These are phyloP conservation scores for Fistularia commersonii DNA, from an alignment of 2,797 vertebrate species.

Conservation along the genomic window DNA sequence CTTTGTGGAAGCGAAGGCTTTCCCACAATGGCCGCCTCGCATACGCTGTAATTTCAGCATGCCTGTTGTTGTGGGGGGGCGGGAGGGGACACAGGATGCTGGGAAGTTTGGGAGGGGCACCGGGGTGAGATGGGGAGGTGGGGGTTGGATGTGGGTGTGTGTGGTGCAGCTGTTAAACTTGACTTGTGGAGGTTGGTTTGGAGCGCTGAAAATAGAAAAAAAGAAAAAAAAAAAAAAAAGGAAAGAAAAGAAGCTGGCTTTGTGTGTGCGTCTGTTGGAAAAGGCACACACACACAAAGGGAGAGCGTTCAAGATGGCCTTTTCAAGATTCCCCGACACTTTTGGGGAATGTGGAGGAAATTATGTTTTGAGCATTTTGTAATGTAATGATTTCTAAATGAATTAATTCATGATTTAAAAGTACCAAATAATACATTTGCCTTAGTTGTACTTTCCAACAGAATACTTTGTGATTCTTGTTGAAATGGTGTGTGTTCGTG, in stretches of 20 bases:
- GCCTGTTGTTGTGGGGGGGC: conserved; percentile 19
- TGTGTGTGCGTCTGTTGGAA: too few species aligned
- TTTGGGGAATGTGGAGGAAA: too few species aligned
- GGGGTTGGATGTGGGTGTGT: conserved; percentile 45
- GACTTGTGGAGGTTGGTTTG: conserved; percentile 32
- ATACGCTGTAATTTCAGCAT: conserved; percentile 50
- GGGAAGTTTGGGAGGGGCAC: conserved; percentile 57
- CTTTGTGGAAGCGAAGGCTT: conserved; percentile 33
- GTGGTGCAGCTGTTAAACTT: conserved; percentile 45
- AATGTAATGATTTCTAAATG: too few species aligned
- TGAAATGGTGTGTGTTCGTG: too few species aligned
- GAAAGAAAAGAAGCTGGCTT: neutral
- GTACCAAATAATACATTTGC: too few species aligned
- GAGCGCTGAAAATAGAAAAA: conserved; percentile 34
- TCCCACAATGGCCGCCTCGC: conserved; percentile 37
- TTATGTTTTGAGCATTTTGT: too few species aligned
- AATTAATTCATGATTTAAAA: too few species aligned
- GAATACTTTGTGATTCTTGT: too few species aligned
- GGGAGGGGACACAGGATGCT: conserved; percentile 55
- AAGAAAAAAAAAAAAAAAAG: conserved; percentile 1
- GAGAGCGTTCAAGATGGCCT: too few species aligned
- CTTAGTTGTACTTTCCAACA: too few species aligned
- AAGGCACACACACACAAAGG: conserved; percentile 2
- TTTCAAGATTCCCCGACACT: too few species aligned
- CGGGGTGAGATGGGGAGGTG: conserved; percentile 19